Evolutionary conservation across 1,140 invertebrate genomes (phyloP), one percentile per base, ranked within the genome.

Genomic region (Hypsibius dujardini): DNA sequence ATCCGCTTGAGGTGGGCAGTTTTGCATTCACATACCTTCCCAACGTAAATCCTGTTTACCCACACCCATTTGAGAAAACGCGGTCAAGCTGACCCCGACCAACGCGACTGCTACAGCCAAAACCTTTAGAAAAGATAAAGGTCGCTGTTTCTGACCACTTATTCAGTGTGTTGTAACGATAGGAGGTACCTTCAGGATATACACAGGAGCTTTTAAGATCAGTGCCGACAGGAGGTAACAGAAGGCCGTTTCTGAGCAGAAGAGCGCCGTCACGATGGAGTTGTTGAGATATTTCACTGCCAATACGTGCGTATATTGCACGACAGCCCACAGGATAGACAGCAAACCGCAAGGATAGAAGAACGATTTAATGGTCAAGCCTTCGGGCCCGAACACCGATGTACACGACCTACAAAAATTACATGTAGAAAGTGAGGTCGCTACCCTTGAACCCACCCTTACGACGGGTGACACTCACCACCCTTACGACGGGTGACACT

Each of bases 181-280:
- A 42, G 12, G 62, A 42, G 12, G 45, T 67, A 67, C 62, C 42
- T 67, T 67, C 45, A 67, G 3, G 45, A 15, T 15, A 45, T 15
- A 67, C 7, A 67, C 62, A 12, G 62, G 12, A 67, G 62, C 42
- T 42, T 45, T 67, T 12, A 67, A 42, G 45, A 67, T 42, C 3
- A 67, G 12, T 15, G 42, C 12, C 45, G 62, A 67, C 42, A 12
- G 62, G 12, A 67, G 12, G 42, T 67, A 67, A 42, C 62, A 67
- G 42, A 67, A 67, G 42, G 62, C 62, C 45, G 62, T 67, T 42
- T 67, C 62, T 45, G 42, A 15, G 42, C 42, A 67, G 62, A 67
- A 67, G 12, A 67, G 42, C 3, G 42, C 62, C 42, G 12, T 12
- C 3, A 67, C 62, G 42, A 67, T 67, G 62, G 62, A 67, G 7